Percentiles rank a stretch among this genome's conserved stretches.
Conservation (phyloP, 2,113 vertebrate species). For the Chaetura pelagica region DNA sequence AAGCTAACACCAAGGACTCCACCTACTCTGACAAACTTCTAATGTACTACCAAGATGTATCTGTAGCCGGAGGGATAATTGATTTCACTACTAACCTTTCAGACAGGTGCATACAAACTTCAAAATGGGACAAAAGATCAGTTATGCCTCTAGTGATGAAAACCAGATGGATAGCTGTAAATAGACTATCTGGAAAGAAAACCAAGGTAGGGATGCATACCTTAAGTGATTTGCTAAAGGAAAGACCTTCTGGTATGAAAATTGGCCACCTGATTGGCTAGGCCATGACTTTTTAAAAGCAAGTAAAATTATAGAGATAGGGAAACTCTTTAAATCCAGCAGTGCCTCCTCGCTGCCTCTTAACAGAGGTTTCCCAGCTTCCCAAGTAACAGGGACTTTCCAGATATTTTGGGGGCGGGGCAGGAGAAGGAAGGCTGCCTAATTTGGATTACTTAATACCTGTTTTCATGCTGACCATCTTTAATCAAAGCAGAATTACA, state of each 20-base stretch:
- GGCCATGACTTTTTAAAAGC: neutral
- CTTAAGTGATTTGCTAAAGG: neutral
- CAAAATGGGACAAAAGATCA: constrained; percentile 3
- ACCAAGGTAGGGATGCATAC: neutral
- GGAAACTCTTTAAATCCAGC: neutral
- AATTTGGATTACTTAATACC: neutral
- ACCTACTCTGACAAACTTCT: neutral
- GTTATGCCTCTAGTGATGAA: neutral
- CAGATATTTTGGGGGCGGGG: neutral
- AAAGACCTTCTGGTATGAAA: neutral
- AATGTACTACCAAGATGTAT: neutral
- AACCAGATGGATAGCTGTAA: neutral
- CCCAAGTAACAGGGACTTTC: neutral
- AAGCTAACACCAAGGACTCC: neutral
- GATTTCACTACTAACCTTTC: neutral
- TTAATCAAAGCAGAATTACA: neutral
- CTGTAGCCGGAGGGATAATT: neutral
- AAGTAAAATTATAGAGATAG: neutral
- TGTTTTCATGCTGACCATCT: neutral
- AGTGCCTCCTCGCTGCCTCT: neutral
- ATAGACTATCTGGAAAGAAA: neutral
- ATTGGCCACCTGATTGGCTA: neutral
- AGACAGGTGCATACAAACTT: constrained; percentile 6
- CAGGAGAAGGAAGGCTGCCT: neutral
- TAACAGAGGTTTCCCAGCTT: neutral